Percentiles rank a stretch among this genome's conserved stretches.
Conservation (phyloP, 2,888 invertebrate genomes). For the Lamproptera curius region DNA sequence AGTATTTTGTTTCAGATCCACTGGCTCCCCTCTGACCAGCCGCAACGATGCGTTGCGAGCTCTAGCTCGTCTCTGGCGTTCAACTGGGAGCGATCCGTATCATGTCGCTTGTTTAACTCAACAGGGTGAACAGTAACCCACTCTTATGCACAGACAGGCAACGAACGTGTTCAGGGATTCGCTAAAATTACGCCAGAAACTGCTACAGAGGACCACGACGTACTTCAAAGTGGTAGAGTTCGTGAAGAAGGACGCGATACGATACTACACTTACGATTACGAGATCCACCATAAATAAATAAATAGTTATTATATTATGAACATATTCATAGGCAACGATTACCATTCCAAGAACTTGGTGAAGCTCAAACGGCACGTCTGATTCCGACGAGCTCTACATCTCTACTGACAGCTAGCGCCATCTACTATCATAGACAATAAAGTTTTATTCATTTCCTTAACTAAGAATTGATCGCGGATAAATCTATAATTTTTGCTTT, state of each 20-base stretch:
- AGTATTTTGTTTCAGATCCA: slow-evolving; percentile 26
- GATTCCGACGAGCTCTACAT: slow-evolving; percentile 27
- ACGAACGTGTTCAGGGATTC: slow-evolving; percentile 66
- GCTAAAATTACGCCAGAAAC: slow-evolving; percentile 64
- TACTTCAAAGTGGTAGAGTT: slow-evolving; percentile 70
- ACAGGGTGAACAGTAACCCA: slow-evolving; percentile 26
- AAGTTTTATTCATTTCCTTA: too few relatives aligned
- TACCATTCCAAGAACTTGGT: slow-evolving; percentile 66
- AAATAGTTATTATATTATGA: slow-evolving; percentile 56
- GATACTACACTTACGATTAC: slow-evolving; percentile 67
- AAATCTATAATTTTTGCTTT: slow-evolving; percentile 17
- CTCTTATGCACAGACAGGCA: slow-evolving; percentile 69
- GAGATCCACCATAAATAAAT: slow-evolving; percentile 58
- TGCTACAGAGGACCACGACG: slow-evolving; percentile 60
- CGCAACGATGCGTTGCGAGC: slow-evolving; percentile 6
- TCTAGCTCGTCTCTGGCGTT: not conserved
- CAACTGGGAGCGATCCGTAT: not conserved
- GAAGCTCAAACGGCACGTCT: slow-evolving; percentile 52
- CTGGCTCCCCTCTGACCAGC: not conserved
- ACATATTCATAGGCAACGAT: slow-evolving; percentile 66
- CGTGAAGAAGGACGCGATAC: slow-evolving; percentile 72
- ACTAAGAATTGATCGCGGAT: too few relatives aligned
- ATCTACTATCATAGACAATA: too few relatives aligned
- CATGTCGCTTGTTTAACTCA: slow-evolving; percentile 16
- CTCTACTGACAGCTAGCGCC: too few relatives aligned